Percentiles rank a stretch among this genome's conserved stretches.
Conservation (phyloP, 2,888 invertebrate genomes). For the Hirtodrosophila duncani region DNA sequence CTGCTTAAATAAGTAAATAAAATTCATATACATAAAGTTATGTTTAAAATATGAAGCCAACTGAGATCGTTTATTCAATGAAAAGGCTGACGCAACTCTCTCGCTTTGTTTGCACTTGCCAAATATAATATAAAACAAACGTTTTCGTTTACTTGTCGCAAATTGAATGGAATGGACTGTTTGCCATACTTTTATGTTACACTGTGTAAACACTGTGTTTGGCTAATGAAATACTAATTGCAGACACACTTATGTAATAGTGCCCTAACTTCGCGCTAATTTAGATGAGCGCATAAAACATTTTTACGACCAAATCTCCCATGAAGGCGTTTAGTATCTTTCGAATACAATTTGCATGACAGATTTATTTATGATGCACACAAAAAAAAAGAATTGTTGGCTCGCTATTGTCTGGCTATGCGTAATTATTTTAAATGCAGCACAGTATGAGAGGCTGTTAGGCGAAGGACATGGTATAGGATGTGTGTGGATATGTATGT, state of each 20-base stretch:
- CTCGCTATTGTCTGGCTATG: constrained; percentile 14
- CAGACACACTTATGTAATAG: constrained; percentile 54
- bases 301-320: constrained; percentile 30
- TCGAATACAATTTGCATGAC: constrained; percentile 19
- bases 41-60: too few relatives aligned
- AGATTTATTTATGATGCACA: constrained; percentile 49
- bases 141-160: constrained; percentile 18
- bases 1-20: too few relatives aligned
- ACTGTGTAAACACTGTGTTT: neutral
- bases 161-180: constrained; percentile 2
- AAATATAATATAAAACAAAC: constrained; percentile 19
- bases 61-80: too few relatives aligned
- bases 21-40: too few relatives aligned
- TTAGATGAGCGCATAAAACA: constrained; percentile 42
- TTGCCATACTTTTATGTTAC: neutral
- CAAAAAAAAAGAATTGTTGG: constrained; percentile 8
- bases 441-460: constrained; percentile 3
- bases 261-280: constrained; percentile 39
- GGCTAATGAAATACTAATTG: constrained; percentile 60
- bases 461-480: constrained; percentile 5
- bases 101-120: constrained; percentile 4
- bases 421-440: constrained; percentile 55
- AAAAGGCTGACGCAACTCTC: constrained; percentile 11
- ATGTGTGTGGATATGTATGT: constrained; percentile 9
- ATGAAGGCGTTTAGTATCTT: neutral